phyloP scores from a whole-genome alignment of 1,140 invertebrate genomes.

The Drosophila bipectinata region DNA sequence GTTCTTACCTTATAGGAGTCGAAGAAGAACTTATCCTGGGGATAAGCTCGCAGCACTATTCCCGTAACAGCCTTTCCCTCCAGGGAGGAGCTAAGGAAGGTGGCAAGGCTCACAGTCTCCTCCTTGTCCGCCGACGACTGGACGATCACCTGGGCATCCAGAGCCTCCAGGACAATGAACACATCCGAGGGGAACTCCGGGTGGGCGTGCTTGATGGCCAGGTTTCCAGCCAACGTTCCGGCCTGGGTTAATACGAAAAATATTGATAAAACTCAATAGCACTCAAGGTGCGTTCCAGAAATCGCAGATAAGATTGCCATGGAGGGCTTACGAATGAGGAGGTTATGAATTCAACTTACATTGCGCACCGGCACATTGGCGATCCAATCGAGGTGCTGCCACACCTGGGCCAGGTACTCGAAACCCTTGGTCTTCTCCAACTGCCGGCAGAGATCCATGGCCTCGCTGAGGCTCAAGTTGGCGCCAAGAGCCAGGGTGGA shows the following conservation, averaged over 20 bases:
- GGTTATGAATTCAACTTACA: conserved; percentile 75
- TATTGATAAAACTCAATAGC: conserved; percentile 18
- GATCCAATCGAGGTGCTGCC: conserved; percentile 87
- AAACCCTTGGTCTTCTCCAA: conserved; percentile 85
- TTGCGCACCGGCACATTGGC: conserved; percentile 90
- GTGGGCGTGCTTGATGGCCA: conserved; percentile 90
- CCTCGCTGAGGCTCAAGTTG: conserved; percentile 87
- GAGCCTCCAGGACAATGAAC: conserved; percentile 89
- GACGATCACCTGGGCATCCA: conserved; percentile 85
- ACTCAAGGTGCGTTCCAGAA: conserved; percentile 10
- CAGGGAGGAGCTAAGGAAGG: conserved; percentile 52
- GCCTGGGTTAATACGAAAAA: conserved; percentile 73
- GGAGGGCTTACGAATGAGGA: conserved; percentile 26
- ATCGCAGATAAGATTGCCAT: conserved; percentile 36
- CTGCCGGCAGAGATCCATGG: conserved; percentile 87
- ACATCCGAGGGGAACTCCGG: conserved; percentile 91
- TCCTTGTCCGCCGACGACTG: conserved; percentile 39
- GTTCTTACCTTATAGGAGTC: conserved; percentile 86
- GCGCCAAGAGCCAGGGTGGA: conserved; percentile 86
- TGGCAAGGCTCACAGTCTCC: conserved; percentile 49
- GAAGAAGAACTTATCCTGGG: conserved; percentile 52
- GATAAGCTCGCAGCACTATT: conserved; percentile 59
- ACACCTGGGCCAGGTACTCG: conserved; percentile 84
- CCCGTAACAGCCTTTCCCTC: conserved; percentile 58
- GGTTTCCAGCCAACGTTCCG: conserved; percentile 91